Conservation (phyloP, 2,888 invertebrate species). For the Cyaniris semiargus region DNA sequence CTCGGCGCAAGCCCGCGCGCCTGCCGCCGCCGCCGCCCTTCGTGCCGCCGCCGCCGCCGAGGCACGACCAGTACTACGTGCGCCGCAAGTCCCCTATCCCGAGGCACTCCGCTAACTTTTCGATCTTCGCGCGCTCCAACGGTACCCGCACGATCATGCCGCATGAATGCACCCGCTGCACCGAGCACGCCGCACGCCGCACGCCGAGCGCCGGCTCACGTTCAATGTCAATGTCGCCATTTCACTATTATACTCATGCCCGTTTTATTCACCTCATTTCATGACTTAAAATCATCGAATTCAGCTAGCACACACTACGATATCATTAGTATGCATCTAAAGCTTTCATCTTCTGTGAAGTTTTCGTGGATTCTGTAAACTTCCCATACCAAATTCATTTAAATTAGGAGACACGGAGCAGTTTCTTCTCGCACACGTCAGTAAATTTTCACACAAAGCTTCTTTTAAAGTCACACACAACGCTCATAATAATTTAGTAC, state of each 20-base stretch:
- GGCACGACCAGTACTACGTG: slow-evolving; percentile 75
- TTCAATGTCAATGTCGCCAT: slow-evolving; percentile 65
- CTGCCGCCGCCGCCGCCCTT: slow-evolving; percentile 75
- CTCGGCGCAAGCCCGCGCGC: slow-evolving; percentile 71
- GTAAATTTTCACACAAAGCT: neutral
- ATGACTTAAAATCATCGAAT: slow-evolving; percentile 28
- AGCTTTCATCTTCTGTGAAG: neutral
- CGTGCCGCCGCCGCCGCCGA: slow-evolving; percentile 74
- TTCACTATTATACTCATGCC: slow-evolving; percentile 45
- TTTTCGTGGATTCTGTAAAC: neutral
- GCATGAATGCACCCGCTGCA: slow-evolving; percentile 42
- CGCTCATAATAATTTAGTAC: neutral
- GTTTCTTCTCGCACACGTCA: neutral
- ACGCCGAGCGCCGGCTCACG: slow-evolving; percentile 44
- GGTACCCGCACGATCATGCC: slow-evolving; percentile 57
- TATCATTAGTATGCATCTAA: neutral
- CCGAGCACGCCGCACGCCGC: slow-evolving; percentile 27
- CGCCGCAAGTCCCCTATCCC: slow-evolving; percentile 76
- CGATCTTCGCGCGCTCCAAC: slow-evolving; percentile 73
- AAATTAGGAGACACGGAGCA: neutral
- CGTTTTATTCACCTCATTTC: slow-evolving; percentile 16
- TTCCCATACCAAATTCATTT: neutral
- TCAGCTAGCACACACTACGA: neutral
- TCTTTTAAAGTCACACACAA: neutral
- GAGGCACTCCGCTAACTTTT: slow-evolving; percentile 66